Evolutionary conservation across 1,140 invertebrate genomes (phyloP).

Genomic region (Calosoma granatense): DNA sequence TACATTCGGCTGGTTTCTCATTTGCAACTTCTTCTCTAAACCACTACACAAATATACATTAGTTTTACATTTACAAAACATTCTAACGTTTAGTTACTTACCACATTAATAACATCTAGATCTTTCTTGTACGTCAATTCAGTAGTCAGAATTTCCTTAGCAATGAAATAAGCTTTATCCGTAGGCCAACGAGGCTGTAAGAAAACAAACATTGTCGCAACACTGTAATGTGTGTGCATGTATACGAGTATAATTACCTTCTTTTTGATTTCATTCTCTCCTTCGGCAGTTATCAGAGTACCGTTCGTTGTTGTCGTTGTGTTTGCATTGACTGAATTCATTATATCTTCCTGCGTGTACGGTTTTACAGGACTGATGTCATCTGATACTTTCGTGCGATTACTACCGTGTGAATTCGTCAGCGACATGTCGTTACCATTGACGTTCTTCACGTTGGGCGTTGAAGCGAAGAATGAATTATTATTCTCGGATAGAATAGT

Average conservation of each 20-base stretch:
- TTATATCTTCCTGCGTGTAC: not conserved
- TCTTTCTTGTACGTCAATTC: conserved; percentile 93
- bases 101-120: conserved; percentile 80
- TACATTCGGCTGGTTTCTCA: conserved; percentile 44
- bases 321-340: not conserved
- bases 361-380: not conserved
- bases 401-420: not conserved
- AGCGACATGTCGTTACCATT: not conserved
- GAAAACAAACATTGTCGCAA: conserved; percentile 14
- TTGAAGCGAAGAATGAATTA: not conserved
- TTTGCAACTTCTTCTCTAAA: conserved; percentile 51
- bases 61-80: conserved; percentile 7
- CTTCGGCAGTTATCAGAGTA: conserved; percentile 27
- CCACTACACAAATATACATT: conserved; percentile 38
- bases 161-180: conserved; percentile 83
- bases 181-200: conserved; percentile 50
- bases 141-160: conserved; percentile 91
- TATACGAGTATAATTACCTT: conserved; percentile 21
- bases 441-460: not conserved
- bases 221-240: too few relatives aligned
- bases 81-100: conserved; percentile 35
- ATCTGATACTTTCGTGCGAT: not conserved
- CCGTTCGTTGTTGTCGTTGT: not conserved
- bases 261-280: conserved; percentile 31
- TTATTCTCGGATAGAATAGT: not conserved